Conservation (phyloP, 2,797 vertebrate genomes). For the Muscicapa comitata region DNA sequence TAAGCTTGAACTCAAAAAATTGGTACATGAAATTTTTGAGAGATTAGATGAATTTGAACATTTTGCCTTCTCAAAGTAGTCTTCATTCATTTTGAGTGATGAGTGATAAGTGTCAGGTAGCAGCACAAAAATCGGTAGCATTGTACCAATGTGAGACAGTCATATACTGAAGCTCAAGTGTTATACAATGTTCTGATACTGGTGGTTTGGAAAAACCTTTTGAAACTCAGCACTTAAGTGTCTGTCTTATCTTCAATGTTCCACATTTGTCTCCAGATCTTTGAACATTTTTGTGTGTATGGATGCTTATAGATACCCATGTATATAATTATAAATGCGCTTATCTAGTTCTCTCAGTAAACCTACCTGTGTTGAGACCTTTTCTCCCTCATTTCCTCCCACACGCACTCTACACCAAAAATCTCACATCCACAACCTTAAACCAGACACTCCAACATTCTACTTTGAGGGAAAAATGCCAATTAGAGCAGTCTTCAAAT, state of each 20-base stretch:
- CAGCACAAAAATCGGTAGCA: background rate
- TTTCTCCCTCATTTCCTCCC: background rate
- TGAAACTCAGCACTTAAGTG: background rate
- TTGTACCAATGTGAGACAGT: no score
- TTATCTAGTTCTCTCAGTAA: background rate
- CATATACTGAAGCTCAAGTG: background rate
- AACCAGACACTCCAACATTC: background rate
- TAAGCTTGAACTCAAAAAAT: background rate
- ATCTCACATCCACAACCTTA: background rate
- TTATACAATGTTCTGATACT: background rate
- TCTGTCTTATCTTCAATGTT: background rate
- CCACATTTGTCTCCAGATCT: background rate
- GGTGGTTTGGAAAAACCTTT: background rate
- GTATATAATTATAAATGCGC: background rate
- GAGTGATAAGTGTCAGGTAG: background rate
- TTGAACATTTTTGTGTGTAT: background rate
- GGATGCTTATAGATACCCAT: background rate
- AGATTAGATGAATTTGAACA: background rate
- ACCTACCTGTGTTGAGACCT: background rate
- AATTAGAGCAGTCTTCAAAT: background rate
- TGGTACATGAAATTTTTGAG: background rate
- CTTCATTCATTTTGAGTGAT: background rate
- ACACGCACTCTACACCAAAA: fast-evolving
- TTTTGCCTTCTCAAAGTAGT: background rate
- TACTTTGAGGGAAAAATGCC: background rate